A percentile compares a stretch with the other conserved stretches of the same genome.
phyloP scores from a whole-genome alignment of 2,888 invertebrate genomes.

The Zeuzera pyrina region DNA sequence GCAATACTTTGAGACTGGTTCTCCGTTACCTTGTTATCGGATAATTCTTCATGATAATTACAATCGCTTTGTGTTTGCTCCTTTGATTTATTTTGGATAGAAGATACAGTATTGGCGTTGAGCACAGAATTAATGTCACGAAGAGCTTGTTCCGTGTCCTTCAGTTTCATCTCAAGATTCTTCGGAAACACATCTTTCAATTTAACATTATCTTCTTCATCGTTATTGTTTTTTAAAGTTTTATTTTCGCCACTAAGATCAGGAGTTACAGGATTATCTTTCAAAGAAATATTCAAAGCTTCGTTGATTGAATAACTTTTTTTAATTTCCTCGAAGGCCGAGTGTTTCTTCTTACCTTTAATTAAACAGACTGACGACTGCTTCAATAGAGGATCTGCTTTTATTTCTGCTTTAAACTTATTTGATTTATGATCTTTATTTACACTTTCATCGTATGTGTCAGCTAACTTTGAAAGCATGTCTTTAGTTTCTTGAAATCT shows the following conservation, averaged over 20 bases:
- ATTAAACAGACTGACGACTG: slow-evolving; percentile 41
- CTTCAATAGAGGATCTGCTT: slow-evolving; percentile 34
- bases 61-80: neutral
- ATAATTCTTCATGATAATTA: neutral
- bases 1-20: neutral
- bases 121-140: slow-evolving; percentile 40
- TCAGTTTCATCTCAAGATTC: slow-evolving; percentile 39
- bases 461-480: slow-evolving; percentile 51
- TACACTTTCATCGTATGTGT: slow-evolving; percentile 44
- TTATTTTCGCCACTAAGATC: slow-evolving; percentile 28
- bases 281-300: slow-evolving; percentile 46
- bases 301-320: slow-evolving; percentile 50
- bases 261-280: slow-evolving; percentile 34
- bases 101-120: slow-evolving; percentile 12
- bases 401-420: slow-evolving; percentile 20
- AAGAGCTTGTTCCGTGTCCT: slow-evolving; percentile 44
- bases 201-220: slow-evolving; percentile 6
- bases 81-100: neutral
- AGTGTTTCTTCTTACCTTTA: slow-evolving; percentile 32
- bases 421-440: slow-evolving; percentile 21
- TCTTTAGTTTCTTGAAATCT: slow-evolving; percentile 56
- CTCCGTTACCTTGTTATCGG: neutral
- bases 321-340: slow-evolving; percentile 38
- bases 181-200: slow-evolving; percentile 31
- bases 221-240: slow-evolving; percentile 9